Percentiles rank a stretch among this genome's conserved stretches.
These are phyloP conservation scores for Plagodis pulveraria DNA, from an alignment of 2,888 invertebrate species.

Conservation along the genomic window DNA sequence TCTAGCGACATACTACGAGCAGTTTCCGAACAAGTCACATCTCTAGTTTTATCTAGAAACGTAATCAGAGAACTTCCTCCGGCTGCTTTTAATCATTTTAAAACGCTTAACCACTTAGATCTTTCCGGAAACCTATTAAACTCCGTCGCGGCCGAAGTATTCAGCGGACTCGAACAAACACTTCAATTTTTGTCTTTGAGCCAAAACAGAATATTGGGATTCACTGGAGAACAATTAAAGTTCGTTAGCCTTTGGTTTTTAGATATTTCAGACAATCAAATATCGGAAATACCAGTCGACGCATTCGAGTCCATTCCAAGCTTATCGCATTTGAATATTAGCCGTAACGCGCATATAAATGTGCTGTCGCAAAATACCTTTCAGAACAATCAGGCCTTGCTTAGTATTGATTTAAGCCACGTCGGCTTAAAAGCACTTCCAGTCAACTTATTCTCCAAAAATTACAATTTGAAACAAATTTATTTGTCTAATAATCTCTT, in stretches of 20 bases:
- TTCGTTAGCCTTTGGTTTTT: slow-evolving; percentile 87
- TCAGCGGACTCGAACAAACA: slow-evolving; percentile 90
- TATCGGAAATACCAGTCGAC: slow-evolving; percentile 88
- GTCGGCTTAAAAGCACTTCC: slow-evolving; percentile 90
- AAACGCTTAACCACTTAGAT: slow-evolving; percentile 89
- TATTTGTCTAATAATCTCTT: slow-evolving; percentile 90
- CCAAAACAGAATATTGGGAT: slow-evolving; percentile 89
- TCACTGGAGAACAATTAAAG: slow-evolving; percentile 87
- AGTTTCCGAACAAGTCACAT: slow-evolving; percentile 89
- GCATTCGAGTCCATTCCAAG: slow-evolving; percentile 88
- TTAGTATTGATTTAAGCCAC: slow-evolving; percentile 89
- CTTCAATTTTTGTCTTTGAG: slow-evolving; percentile 89
- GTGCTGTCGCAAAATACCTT: slow-evolving; percentile 88
- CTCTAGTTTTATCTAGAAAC: slow-evolving; percentile 91
- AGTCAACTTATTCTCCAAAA: slow-evolving; percentile 88
- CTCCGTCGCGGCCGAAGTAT: slow-evolving; percentile 89
- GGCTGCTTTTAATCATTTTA: slow-evolving; percentile 92
- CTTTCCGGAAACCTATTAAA: slow-evolving; percentile 92
- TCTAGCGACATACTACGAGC: slow-evolving; percentile 91
- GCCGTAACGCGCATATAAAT: slow-evolving; percentile 88
- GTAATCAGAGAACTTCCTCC: slow-evolving; percentile 94
- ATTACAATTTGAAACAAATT: slow-evolving; percentile 87
- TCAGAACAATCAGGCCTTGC: slow-evolving; percentile 88
- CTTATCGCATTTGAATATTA: slow-evolving; percentile 90
- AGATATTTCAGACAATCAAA: slow-evolving; percentile 92